phyloP scores from a whole-genome alignment of 2,113 vertebrate genomes.

The Mobula birostris region DNA sequence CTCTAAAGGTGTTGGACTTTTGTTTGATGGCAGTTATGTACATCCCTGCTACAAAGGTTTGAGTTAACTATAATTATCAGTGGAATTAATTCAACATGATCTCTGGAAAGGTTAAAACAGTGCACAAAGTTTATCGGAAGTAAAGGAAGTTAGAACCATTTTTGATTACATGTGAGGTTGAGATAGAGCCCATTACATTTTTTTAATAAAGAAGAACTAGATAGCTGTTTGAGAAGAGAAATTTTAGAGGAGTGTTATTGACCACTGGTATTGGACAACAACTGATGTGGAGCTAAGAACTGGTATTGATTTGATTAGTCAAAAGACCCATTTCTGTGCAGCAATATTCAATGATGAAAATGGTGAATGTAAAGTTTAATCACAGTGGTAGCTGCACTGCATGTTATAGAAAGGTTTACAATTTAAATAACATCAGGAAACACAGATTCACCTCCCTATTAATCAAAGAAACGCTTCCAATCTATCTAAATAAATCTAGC shows the following conservation, averaged over 20 bases:
- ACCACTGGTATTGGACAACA: neutral
- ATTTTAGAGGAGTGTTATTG: neutral
- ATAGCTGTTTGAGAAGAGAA: neutral
- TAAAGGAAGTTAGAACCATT: too few species aligned
- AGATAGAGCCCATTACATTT: neutral
- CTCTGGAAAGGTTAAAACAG: too few species aligned
- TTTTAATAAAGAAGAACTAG: neutral
- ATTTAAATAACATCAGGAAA: neutral
- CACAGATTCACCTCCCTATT: neutral
- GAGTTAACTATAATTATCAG: too few species aligned
- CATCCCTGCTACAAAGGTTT: too few species aligned
- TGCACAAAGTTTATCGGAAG: too few species aligned
- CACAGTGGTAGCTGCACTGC: neutral
- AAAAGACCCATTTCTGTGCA: neutral
- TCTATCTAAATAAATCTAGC: neutral
- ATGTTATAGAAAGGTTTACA: constrained; percentile 4
- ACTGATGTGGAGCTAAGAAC: neutral
- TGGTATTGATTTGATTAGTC: neutral
- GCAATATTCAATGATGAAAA: neutral
- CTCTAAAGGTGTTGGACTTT: too few species aligned
- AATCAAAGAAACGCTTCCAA: neutral
- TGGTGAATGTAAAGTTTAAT: neutral
- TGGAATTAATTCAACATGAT: too few species aligned
- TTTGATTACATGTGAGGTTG: neutral
- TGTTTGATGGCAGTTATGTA: too few species aligned